A percentile compares a stretch with the other conserved stretches of the same genome.
Conservation (phyloP, 2,888 invertebrate species). For the Harmothoe impar region DNA sequence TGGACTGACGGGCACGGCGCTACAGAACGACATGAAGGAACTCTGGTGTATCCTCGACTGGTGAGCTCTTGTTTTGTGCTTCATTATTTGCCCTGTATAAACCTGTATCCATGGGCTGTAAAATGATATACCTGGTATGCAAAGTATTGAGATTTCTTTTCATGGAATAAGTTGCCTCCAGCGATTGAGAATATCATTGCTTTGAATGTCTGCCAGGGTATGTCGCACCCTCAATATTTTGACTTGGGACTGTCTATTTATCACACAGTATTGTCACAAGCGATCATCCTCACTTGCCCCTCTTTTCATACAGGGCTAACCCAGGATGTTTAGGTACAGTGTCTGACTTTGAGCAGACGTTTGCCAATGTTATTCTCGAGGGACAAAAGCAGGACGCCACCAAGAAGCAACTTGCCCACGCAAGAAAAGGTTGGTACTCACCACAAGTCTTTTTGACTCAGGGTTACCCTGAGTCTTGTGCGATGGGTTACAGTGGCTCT, state of each 20-base stretch:
- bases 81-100: not conserved
- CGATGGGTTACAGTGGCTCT: no score
- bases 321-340: slow-evolving; percentile 77
- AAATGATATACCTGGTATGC: no score
- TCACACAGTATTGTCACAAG: no score
- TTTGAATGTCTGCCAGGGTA: no score
- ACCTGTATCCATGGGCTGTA: not conserved
- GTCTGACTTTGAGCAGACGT: slow-evolving; percentile 75
- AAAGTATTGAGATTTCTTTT: no score
- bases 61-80: slow-evolving; percentile 71
- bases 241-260: no score
- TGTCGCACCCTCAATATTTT: no score
- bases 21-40: slow-evolving; percentile 81
- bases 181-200: no score
- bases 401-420: slow-evolving; percentile 80
- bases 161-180: no score
- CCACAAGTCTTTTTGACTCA: no score
- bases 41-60: slow-evolving; percentile 81
- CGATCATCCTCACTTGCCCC: no score
- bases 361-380: slow-evolving; percentile 75
- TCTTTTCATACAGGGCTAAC: slow-evolving; percentile 76
- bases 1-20: slow-evolving; percentile 81
- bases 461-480: no score
- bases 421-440: slow-evolving; percentile 76
- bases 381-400: slow-evolving; percentile 80